Percentiles rank a stretch among this genome's conserved stretches.
Conservation (phyloP, 1,140 invertebrate species). For the Papilio machaon region DNA sequence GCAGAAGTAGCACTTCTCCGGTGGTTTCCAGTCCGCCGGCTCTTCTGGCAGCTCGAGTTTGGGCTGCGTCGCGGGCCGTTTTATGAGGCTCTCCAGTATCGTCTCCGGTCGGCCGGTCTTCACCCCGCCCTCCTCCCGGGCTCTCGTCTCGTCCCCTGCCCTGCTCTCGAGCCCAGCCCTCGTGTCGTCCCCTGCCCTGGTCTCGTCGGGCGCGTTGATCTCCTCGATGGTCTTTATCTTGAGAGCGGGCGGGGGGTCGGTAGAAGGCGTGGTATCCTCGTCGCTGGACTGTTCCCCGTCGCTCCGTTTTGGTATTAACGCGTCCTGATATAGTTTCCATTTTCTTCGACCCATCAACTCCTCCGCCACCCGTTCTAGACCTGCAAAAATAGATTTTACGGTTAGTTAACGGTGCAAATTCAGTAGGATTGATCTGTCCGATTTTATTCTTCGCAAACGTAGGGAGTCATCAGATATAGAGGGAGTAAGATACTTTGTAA, state of each 20-base stretch:
- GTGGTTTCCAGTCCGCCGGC: constrained; percentile 91
- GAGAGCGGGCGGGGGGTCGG: constrained; percentile 71
- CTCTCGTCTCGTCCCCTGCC: constrained; percentile 61
- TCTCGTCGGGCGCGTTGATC: constrained; percentile 74
- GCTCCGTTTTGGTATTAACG: constrained; percentile 83
- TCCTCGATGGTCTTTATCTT: constrained; percentile 81
- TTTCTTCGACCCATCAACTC: constrained; percentile 97
- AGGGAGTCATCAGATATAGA: background rate
- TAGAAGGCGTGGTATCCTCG: constrained; percentile 70
- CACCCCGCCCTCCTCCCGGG: constrained; percentile 54
- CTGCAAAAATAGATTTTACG: constrained; percentile 80
- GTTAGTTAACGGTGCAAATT: background rate
- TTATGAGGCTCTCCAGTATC: constrained; percentile 77
- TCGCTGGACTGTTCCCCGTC: constrained; percentile 72
- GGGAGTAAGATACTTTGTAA: background rate
- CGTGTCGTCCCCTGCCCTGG: constrained; percentile 68
- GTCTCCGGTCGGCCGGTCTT: constrained; percentile 66
- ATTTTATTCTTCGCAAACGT: background rate
- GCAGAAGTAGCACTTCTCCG: constrained; percentile 94
- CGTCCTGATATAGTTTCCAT: constrained; percentile 95
- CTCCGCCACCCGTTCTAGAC: constrained; percentile 97
- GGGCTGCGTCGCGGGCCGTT: constrained; percentile 75
- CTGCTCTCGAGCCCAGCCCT: constrained; percentile 81
- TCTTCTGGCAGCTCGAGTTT: constrained; percentile 77
- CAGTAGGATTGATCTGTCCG: too few species aligned